Evolutionary conservation across 1,140 invertebrate species (phyloP).

Genomic region (Glossosoma conforme): DNA sequence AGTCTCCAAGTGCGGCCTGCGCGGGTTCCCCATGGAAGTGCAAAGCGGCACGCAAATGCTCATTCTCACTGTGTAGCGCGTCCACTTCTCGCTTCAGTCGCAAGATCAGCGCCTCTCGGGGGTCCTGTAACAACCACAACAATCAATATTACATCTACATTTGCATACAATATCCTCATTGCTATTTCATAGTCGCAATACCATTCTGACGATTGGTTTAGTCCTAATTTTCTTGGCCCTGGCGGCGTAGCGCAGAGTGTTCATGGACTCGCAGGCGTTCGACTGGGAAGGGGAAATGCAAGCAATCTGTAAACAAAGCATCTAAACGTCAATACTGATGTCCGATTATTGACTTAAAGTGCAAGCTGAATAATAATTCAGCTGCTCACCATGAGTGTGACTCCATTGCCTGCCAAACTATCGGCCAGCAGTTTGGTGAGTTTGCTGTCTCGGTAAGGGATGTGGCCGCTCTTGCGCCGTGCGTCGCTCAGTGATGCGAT

Average conservation of each 20-base stretch:
- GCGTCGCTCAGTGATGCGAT: slow-evolving; percentile 85
- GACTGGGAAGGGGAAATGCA: slow-evolving; percentile 81
- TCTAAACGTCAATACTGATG: not conserved
- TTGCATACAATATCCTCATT: not conserved
- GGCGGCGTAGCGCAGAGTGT: slow-evolving; percentile 84
- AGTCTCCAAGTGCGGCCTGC: slow-evolving; percentile 1
- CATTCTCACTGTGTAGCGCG: slow-evolving; percentile 86
- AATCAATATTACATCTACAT: slow-evolving; percentile 6
- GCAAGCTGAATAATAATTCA: not conserved
- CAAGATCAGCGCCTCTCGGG: slow-evolving; percentile 84
- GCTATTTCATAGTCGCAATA: slow-evolving; percentile 48
- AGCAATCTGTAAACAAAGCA: slow-evolving; percentile 69
- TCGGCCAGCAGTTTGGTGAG: slow-evolving; percentile 89
- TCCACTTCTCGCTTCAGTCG: slow-evolving; percentile 85
- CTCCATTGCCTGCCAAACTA: slow-evolving; percentile 90
- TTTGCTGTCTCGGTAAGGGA: slow-evolving; percentile 91
- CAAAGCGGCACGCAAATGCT: slow-evolving; percentile 73
- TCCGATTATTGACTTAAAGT: not conserved
- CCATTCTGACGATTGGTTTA: slow-evolving; percentile 90
- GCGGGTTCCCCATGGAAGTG: slow-evolving; percentile 47
- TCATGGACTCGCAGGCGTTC: slow-evolving; percentile 86
- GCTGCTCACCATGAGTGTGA: slow-evolving; percentile 77
- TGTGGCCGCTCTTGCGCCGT: slow-evolving; percentile 75
- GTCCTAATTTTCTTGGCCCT: slow-evolving; percentile 83
- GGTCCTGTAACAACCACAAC: slow-evolving; percentile 61